Percentiles rank a stretch among this genome's conserved stretches.
Evolutionary conservation across 2,888 invertebrate genomes (phyloP).

Genomic region (Hydraecia micacea): DNA sequence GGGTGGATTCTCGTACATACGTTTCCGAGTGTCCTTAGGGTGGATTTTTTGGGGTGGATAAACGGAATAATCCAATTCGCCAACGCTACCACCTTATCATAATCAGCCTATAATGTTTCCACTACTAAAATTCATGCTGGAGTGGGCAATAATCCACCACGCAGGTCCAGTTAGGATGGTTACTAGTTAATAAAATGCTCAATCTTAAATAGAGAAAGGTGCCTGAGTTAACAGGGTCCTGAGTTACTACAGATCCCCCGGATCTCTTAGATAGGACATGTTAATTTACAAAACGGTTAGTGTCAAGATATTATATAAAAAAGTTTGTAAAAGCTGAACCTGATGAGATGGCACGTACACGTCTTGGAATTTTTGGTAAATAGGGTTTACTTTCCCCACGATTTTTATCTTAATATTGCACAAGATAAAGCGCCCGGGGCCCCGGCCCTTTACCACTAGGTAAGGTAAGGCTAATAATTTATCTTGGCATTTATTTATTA

Average conservation of each 20-base stretch:
- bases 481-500: not conserved
- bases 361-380: too few species aligned
- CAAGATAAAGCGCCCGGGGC: not conserved
- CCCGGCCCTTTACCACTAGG: not conserved
- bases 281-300: too few species aligned
- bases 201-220: not conserved
- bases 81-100: not conserved
- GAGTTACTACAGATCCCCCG: too few species aligned
- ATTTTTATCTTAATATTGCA: not conserved
- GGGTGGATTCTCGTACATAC: too few species aligned
- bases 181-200: not conserved
- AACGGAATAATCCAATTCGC: not conserved
- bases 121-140: not conserved
- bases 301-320: too few species aligned
- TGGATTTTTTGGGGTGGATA: not conserved
- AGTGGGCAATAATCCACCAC: not conserved
- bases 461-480: not conserved
- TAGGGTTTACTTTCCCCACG: not conserved
- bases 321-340: too few species aligned
- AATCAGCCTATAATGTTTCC: not conserved
- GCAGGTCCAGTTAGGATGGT: too few species aligned
- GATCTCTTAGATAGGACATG: not conserved
- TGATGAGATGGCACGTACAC: too few species aligned
- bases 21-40: not conserved
- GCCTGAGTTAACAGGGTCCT: not conserved